These are phyloP conservation scores for Anolis carolinensis DNA, from an alignment of 2,113 vertebrate species.

Conservation along the genomic window DNA sequence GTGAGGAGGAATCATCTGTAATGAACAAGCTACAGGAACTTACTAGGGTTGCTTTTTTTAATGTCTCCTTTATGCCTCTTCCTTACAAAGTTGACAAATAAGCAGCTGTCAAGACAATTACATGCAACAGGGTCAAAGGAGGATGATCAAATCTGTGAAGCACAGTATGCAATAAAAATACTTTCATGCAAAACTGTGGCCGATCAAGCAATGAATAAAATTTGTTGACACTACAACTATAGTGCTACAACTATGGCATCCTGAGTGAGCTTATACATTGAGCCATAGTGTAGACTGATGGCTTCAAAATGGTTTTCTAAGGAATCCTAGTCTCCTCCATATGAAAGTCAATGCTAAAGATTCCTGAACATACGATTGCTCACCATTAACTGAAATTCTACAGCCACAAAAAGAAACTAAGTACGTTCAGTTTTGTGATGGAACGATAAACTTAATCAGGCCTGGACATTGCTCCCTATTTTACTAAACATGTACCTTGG, in stretches of 20 bases:
- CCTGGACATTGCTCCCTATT: not conserved
- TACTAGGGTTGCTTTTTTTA: not conserved
- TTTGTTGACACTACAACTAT: not conserved
- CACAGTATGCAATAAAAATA: fast-evolving
- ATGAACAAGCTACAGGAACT: not conserved
- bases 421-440: not conserved
- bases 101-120: constrained; percentile 23
- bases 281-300: not conserved
- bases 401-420: not conserved
- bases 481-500: not conserved
- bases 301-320: not conserved
- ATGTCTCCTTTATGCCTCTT: not conserved
- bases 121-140: not conserved
- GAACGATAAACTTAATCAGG: not conserved
- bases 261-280: not conserved
- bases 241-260: not conserved
- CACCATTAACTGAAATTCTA: not conserved
- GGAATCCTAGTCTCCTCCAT: not conserved
- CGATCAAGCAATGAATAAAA: not conserved
- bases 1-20: not conserved
- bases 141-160: constrained; percentile 13
- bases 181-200: not conserved
- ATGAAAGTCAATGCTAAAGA: not conserved
- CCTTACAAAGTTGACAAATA: constrained; percentile 5
- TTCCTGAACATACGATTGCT: not conserved